Percentiles rank a stretch among this genome's conserved stretches.
These are phyloP conservation scores for Todiramphus saurophagus DNA, from an alignment of 2,113 vertebrate genomes.

Conservation along the genomic window DNA sequence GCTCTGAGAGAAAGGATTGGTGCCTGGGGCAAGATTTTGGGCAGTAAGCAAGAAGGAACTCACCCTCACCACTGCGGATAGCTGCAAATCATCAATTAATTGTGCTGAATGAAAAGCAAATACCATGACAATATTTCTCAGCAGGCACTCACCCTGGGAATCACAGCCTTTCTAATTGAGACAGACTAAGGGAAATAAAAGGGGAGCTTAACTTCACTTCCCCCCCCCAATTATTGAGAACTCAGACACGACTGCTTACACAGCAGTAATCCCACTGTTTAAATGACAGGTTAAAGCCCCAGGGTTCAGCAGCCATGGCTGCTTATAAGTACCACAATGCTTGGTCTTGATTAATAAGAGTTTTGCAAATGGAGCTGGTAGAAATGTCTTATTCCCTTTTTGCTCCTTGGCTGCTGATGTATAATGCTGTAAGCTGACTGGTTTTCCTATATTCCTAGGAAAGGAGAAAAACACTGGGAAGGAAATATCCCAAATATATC, in stretches of 20 bases:
- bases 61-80: not conserved
- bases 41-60: not conserved
- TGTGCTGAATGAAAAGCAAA: not conserved
- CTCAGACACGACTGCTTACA: not conserved
- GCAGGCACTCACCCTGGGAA: not conserved
- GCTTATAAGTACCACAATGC: not conserved
- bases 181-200: not conserved
- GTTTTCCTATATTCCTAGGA: not conserved
- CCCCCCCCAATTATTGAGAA: not conserved
- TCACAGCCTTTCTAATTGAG: not conserved
- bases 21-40: not conserved
- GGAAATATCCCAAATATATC: not conserved
- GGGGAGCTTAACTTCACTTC: not conserved
- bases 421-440: not conserved
- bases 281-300: constrained; percentile 1
- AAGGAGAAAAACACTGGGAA: not conserved
- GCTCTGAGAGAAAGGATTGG: not conserved
- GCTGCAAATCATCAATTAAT: not conserved
- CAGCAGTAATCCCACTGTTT: not conserved
- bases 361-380: not conserved
- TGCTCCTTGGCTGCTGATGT: not conserved
- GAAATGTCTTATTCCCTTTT: not conserved
- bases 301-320: not conserved
- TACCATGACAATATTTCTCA: not conserved
- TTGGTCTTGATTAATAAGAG: not conserved